Base-by-base conservation (phyloP, 2,888 invertebrate genomes). In the Rhingia campestris region DNA sequence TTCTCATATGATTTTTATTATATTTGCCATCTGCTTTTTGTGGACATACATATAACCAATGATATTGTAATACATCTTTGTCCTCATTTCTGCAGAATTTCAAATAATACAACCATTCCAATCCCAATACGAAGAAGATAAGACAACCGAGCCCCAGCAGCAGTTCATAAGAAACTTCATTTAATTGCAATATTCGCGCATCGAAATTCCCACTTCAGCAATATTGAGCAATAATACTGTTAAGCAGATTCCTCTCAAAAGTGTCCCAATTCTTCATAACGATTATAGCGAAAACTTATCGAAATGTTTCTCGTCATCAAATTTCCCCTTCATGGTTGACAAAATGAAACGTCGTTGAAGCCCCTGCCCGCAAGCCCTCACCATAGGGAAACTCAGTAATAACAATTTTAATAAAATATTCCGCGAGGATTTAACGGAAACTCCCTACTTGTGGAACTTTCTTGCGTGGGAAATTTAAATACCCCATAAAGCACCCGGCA, bases 351-450 rank as follows among this genome's bases (percentile, higher is more conserved):
- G 4, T 59, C 39, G 43, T 37, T 2, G 10, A 14, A 22, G 6
- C 1, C 7, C n/a, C 43, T 14, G 33, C 56, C 9, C 43, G 9
- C 39, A 53, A 33, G 45, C 64, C 47, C 54, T 7, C 43, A 51
- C 9, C 22, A 7, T 7, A 9, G 61, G 69, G 61, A 56, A 63
- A 51, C 53, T 69, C 69, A 49, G 49, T 77, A 56, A 79, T 79
- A 73, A 64, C 56, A 73, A 70, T 72, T 73, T 79, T 82, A 79
- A 82, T 82, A 82, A 82, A 74, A 63, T 73, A 73, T 79, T 82
- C 79, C 67, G 45, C 39, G 41, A 79, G 69, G 82, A 77, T 51
- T 76, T 61, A 61, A 37, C 35, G 41, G 39, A 51, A 67, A 53
- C 51, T 58, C 53, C 47, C 64, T 64, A 70, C 56, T 67, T 61